Percentiles rank a stretch among this genome's conserved stretches.
phyloP scores from a whole-genome alignment of 2,113 vertebrate species.

The Hemichromis elongatus region DNA sequence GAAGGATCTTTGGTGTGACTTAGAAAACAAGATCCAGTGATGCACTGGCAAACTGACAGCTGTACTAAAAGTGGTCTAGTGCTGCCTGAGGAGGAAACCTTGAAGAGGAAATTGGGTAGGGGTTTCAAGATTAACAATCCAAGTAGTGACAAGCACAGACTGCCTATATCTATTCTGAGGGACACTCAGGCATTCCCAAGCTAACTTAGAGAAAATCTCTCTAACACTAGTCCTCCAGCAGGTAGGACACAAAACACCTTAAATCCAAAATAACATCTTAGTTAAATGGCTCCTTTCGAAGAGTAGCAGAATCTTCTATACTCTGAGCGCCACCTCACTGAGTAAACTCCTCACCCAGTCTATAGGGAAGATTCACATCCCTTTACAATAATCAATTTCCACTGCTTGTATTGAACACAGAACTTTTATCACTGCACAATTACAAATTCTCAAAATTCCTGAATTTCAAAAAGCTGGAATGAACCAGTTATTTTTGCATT shows the following conservation, averaged over 20 bases:
- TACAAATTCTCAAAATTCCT: accelerated
- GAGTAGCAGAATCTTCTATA: background rate
- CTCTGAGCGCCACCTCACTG: accelerated
- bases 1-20: background rate
- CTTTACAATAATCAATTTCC: background rate
- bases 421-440: background rate
- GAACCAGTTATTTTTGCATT: background rate
- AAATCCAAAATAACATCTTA: background rate
- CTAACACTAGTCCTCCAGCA: background rate
- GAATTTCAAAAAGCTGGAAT: background rate
- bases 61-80: background rate
- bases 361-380: background rate
- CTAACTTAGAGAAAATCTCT: background rate
- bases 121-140: background rate
- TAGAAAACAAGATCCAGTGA: background rate
- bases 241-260: background rate
- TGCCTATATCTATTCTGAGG: background rate
- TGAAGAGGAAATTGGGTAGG: background rate
- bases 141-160: background rate
- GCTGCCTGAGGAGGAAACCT: background rate
- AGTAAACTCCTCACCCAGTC: background rate
- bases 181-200: background rate
- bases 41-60: background rate
- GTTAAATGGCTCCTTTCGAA: background rate
- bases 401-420: accelerated